Base-by-base conservation (phyloP, 2,797 vertebrate species). In the Miopithecus talapoin region DNA sequence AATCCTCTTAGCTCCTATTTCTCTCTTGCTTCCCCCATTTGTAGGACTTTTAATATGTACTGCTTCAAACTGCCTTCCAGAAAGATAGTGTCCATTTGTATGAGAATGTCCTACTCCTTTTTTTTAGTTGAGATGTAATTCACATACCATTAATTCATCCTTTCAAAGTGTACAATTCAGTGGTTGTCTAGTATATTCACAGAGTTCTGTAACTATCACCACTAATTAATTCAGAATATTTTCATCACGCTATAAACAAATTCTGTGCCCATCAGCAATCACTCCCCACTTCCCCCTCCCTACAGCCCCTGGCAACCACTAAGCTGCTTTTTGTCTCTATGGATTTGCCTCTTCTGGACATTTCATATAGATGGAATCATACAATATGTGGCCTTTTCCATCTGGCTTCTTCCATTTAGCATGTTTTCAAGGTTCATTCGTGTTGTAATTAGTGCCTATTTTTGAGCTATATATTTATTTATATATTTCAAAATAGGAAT, bases 181-280 rank as follows among this genome's bases (percentile, higher is more conserved):
- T 76, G 55, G n/a, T 30, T 91, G 81, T 72, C 87, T 43, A 68
- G 79, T 57, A 80, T 53, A 79, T 64, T 93, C 80, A 39, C 50
- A 72, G 72, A 72, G 55, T 80, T 68, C n/a, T 84, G 39, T 28
- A 91, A 22, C 41, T 57, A 70, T 80, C 87, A 41, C 36, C 64
- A 48, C 59, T 53, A 19, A 84, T 36, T 86, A 81, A 91, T 91
- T 97, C 72, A 79, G 80, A 91, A 94, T 72, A 72, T 92, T 97
- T 87, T 88, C 55, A 39, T 84, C 70, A 53, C 33, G 78, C 75
- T 80, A 19, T n/a, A 93, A 95, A 83, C 76, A 89, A 89, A 59
- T 22, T 43, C 12, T 61, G 33, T 36, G 74, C 39, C 41, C n/a
- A 16, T 46, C 33, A 89, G 43, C 79, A 80, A 50, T 85, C 88